Percentiles rank a stretch among this genome's conserved stretches.
Conservation (phyloP, 2,888 invertebrate species). For the Crossocerus cetratus region DNA sequence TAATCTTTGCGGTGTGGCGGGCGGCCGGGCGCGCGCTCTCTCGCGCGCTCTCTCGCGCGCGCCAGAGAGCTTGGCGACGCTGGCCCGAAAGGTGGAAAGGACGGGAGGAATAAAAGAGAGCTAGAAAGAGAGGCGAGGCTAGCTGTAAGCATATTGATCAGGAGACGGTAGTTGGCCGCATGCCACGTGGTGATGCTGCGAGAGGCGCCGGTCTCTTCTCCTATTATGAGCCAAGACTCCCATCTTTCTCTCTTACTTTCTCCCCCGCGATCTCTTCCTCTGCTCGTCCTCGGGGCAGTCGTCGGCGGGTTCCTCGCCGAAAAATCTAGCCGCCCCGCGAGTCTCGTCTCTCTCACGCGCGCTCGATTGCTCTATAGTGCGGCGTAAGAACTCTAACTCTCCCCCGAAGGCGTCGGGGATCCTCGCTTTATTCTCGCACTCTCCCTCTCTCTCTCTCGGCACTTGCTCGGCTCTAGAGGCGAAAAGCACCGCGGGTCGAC, state of each 20-base stretch:
- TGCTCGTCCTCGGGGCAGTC: not conserved
- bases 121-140: constrained; percentile 61
- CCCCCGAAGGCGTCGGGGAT: too few relatives aligned
- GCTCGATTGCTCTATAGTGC: too few relatives aligned
- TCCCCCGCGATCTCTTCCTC: constrained; percentile 24
- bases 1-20: constrained; percentile 49
- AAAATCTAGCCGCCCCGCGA: not conserved
- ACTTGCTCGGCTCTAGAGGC: too few relatives aligned
- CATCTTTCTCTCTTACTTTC: constrained; percentile 69
- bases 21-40: too few relatives aligned
- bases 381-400: too few relatives aligned
- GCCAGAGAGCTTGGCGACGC: not conserved
- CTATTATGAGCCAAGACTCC: constrained; percentile 76
- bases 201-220: constrained; percentile 75
- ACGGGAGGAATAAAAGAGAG: constrained; percentile 49
- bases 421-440: not conserved
- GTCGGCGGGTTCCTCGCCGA: not conserved
- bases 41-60: too few relatives aligned
- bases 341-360: too few relatives aligned
- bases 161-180: constrained; percentile 77
- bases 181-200: constrained; percentile 77
- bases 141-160: constrained; percentile 77
- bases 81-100: constrained; percentile 31
- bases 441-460: too few relatives aligned
- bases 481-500: too few relatives aligned